phyloP scores from a whole-genome alignment of 2,113 vertebrate species.

The Bettongia penicillata region DNA sequence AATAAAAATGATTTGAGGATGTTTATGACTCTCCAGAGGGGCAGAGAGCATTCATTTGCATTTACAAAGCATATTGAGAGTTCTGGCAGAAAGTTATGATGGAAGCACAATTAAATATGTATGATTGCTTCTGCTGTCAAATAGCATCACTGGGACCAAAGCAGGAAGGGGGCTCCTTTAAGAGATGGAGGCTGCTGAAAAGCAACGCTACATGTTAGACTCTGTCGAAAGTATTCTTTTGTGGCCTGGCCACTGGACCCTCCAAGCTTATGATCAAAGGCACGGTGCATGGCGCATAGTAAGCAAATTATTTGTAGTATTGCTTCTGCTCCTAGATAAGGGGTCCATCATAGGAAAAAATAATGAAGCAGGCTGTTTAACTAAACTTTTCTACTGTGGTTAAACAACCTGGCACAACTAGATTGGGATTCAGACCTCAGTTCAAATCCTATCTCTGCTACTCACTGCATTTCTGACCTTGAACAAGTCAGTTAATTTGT shows the following conservation, averaged over 20 bases:
- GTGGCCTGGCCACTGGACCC: background rate
- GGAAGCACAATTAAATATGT: slow-evolving; percentile 80
- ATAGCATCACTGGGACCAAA: slow-evolving; percentile 68
- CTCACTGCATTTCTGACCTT: background rate
- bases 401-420: background rate
- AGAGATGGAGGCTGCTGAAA: background rate
- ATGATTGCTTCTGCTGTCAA: slow-evolving; percentile 74
- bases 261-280: background rate
- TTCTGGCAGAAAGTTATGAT: slow-evolving; percentile 78
- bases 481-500: background rate
- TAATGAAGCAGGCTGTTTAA: background rate
- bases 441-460: background rate
- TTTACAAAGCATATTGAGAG: slow-evolving; percentile 80
- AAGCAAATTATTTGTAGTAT: background rate
- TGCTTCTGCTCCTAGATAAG: background rate
- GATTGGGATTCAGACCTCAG: background rate
- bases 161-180: slow-evolving; percentile 64
- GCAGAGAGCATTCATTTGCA: slow-evolving; percentile 74
- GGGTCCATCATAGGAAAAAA: background rate
- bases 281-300: background rate
- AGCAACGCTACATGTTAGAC: background rate
- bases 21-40: slow-evolving; percentile 74
- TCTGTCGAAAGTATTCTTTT: background rate
- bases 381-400: background rate
- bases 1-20: slow-evolving; percentile 73